Conservation (phyloP, 2,113 vertebrate genomes). For the Cinclus mexicanus region DNA sequence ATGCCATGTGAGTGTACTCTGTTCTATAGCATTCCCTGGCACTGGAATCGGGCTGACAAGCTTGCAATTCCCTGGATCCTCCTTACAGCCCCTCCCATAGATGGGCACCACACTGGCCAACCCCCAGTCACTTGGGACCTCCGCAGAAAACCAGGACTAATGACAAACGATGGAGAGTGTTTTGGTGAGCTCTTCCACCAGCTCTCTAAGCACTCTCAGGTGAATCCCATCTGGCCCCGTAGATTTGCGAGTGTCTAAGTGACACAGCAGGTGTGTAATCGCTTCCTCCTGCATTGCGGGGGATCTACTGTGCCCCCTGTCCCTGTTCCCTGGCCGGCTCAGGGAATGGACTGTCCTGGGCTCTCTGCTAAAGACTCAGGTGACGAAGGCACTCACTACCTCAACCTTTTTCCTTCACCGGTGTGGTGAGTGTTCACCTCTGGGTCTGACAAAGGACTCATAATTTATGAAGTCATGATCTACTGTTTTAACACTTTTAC, state of each 20-base stretch:
- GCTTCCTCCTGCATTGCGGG: not conserved
- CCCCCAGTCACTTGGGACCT: not conserved
- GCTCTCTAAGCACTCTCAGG: not conserved
- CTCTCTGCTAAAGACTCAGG: not conserved
- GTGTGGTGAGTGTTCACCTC: not conserved
- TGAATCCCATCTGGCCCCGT: not conserved
- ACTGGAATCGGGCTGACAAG: not conserved
- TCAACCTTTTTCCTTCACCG: too few species aligned
- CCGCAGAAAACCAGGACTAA: not conserved
- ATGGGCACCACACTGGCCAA: not conserved
- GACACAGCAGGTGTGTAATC: not conserved
- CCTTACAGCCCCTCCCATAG: not conserved
- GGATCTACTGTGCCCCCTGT: not conserved
- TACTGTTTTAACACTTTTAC: slow-evolving; percentile 8
- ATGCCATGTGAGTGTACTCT: not conserved
- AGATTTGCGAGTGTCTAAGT: not conserved
- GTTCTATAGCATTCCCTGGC: not conserved
- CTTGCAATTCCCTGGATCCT: not conserved
- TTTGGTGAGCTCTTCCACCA: not conserved
- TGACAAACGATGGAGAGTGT: not conserved
- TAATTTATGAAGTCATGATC: not conserved
- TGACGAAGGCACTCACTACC: not conserved
- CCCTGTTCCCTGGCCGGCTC: not conserved
- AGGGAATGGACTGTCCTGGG: not conserved
- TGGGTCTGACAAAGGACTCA: not conserved